phyloP scores from a whole-genome alignment of 2,797 vertebrate species.

The Taenioides sp. region DNA sequence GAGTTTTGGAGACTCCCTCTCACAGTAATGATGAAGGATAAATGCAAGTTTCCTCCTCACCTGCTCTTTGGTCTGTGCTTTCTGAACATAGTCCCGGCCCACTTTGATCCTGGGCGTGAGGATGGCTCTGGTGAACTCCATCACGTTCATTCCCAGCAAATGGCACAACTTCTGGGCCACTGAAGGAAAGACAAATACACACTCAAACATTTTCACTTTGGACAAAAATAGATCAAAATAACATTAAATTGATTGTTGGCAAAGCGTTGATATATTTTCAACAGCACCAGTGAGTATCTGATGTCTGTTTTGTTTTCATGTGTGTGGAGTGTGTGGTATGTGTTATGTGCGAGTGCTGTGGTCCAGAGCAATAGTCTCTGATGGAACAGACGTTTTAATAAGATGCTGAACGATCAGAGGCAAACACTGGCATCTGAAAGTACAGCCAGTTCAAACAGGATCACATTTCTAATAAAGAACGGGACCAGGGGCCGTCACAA shows the following conservation, averaged over 20 bases:
- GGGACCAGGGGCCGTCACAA: not conserved
- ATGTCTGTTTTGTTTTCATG: slow-evolving; percentile 1
- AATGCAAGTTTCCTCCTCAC: slow-evolving; percentile 46
- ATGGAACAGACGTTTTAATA: slow-evolving; percentile 2
- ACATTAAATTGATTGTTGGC: too few species aligned
- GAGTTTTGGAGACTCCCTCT: too few species aligned
- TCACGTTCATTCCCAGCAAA: slow-evolving; percentile 88
- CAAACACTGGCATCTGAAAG: slow-evolving; percentile 9
- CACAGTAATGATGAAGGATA: too few species aligned
- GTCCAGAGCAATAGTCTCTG: not conserved
- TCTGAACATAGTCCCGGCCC: slow-evolving; percentile 91
- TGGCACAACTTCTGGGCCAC: slow-evolving; percentile 89
- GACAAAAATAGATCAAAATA: not conserved
- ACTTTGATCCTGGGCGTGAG: slow-evolving; percentile 93
- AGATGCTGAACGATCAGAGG: slow-evolving; percentile 3
- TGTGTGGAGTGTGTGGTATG: not conserved
- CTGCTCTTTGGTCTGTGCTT: slow-evolving; percentile 94
- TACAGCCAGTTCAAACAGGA: not conserved
- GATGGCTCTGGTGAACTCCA: slow-evolving; percentile 90
- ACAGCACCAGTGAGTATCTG: not conserved
- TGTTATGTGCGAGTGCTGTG: not conserved
- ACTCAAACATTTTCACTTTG: not conserved
- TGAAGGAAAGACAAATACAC: not conserved
- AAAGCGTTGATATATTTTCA: not conserved
- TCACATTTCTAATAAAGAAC: slow-evolving; percentile 13